Conservation (phyloP, 2,888 invertebrate species). For the Diaperis boleti region DNA sequence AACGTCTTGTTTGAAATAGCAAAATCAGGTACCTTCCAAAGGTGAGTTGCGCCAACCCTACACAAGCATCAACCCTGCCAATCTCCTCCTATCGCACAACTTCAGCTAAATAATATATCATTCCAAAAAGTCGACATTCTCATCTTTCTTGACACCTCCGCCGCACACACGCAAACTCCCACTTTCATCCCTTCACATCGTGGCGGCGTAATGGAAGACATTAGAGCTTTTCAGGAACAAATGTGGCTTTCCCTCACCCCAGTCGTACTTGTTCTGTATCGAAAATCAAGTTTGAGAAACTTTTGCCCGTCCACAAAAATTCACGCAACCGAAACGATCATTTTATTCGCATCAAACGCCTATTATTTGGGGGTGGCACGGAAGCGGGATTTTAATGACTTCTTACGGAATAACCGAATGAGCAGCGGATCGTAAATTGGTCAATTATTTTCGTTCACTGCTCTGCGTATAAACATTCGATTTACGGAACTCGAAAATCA, state of each 20-base stretch:
- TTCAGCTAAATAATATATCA: no score
- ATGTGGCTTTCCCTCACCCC: conserved; percentile 13
- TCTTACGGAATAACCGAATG: conserved; percentile 16
- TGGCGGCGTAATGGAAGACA: conserved; percentile 19
- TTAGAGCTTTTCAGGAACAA: conserved; percentile 28
- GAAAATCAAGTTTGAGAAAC: conserved; percentile 32
- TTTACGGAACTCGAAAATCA: conserved; percentile 18
- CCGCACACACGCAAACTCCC: conserved; percentile 6
- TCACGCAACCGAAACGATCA: conserved; percentile 10
- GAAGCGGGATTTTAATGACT: conserved; percentile 16
- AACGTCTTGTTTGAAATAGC: no score
- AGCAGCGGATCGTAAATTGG: conserved; percentile 23
- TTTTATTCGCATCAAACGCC: conserved; percentile 22
- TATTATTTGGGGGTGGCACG: conserved; percentile 4
- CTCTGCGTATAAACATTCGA: conserved; percentile 22
- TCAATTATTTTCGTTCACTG: conserved; percentile 27
- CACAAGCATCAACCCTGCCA: no score
- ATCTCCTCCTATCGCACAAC: no score
- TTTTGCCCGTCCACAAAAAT: conserved; percentile 9
- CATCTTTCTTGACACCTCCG: not conserved
- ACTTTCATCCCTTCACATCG: conserved; percentile 10
- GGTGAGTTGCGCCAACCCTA: no score
- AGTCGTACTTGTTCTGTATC: conserved; percentile 19
- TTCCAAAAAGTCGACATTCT: no score
- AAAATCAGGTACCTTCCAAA: no score